Conservation (phyloP, 2,888 invertebrate species). For the Calliphora vomitoria region DNA sequence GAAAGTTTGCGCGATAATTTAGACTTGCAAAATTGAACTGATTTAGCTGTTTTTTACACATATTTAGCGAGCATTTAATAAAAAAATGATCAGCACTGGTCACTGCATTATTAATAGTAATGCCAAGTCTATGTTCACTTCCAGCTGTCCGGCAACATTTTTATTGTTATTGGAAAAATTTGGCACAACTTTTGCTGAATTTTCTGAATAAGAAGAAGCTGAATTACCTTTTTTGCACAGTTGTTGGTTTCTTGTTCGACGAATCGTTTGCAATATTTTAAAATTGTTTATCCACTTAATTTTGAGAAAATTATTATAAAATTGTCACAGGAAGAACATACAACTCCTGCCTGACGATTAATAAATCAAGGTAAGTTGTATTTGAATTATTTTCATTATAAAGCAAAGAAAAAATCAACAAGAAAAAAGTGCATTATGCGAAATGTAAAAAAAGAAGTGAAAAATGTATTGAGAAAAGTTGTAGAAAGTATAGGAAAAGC, state of each 20-base stretch:
- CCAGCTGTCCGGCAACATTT: background rate
- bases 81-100: background rate
- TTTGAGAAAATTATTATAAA: background rate
- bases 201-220: slow-evolving; percentile 50
- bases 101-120: slow-evolving; percentile 17
- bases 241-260: slow-evolving; percentile 61
- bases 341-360: background rate
- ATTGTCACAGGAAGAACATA: background rate
- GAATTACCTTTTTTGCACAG: slow-evolving; percentile 60
- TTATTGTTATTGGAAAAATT: background rate
- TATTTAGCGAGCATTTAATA: too few species aligned
- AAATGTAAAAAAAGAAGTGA: slow-evolving; percentile 40
- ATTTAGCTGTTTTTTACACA: too few species aligned
- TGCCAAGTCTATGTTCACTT: background rate
- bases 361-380: slow-evolving; percentile 50
- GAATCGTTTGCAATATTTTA: slow-evolving; percentile 48
- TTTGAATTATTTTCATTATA: background rate
- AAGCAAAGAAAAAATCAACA: slow-evolving; percentile 34
- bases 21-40: too few species aligned
- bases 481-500: slow-evolving; percentile 59
- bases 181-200: slow-evolving; percentile 57
- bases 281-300: slow-evolving; percentile 31
- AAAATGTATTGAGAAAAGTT: slow-evolving; percentile 38
- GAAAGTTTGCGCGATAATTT: too few species aligned
- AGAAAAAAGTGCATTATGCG: slow-evolving; percentile 53